Base-by-base conservation (phyloP, 64 coral and sea anemone genomes). In the Montipora capricornis region DNA sequence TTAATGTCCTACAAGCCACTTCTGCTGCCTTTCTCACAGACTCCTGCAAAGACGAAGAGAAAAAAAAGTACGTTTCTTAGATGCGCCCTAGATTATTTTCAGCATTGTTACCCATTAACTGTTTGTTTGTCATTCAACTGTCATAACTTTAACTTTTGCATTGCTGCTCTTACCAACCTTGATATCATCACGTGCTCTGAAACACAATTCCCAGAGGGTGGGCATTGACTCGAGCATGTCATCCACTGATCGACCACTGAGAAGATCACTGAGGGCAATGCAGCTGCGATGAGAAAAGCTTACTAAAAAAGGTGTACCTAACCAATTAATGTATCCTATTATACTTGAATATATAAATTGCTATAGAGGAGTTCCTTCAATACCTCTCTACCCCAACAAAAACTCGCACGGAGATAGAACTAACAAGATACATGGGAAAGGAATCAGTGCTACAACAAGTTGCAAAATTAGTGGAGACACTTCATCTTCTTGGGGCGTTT, bases 11-110 rank as follows among this genome's bases (percentile, higher is more conserved):
- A 29, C 98, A 99, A 8, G 98, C 98, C 17, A 90, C 89, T 55
- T 96, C 98, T 4, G 98, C 98, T n/a, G 98, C 95, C 47, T 92
- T 89, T 92, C 98, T 75, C 1, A 99, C 95, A 87, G 95, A 87
- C 74, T 99, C 98, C 92, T 93, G n/a, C n/a, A 88, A 52, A 73
- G 44, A 71, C 47, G 87, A 12, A 49, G 10, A 46, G 10, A 9
- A 20, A 11, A 19, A 4, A 61, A 20, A 80, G 19, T 15, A 0
- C 11, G 16, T 4, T 67, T 67, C 16, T 67, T 14, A 64, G 61
- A 64, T 57, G 53, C 4, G 6, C 53, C 53, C 11, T 8, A 57
- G 61, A 11, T 57, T 57, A 3, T 8, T 57, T 57, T 57, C 6
- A 7, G 13, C 3, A 64, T 64, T 14, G 61, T 64, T 12, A 64